These are phyloP conservation scores for Malurus alboscapulatus DNA, from an alignment of 2,113 vertebrate genomes.

Conservation along the genomic window DNA sequence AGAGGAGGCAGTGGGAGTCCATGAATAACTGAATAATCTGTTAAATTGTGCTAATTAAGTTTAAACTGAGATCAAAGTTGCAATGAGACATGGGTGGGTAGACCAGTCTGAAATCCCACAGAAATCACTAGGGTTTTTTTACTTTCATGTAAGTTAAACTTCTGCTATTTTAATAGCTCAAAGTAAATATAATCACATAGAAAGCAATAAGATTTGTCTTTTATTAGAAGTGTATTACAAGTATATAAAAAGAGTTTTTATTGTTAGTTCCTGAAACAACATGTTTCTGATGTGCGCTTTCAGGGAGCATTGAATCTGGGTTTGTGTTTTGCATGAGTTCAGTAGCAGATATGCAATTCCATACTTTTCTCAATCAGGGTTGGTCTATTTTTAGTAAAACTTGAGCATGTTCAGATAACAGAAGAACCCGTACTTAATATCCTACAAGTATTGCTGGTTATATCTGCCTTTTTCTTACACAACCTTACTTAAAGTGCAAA, in stretches of 20 bases:
- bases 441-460: neutral
- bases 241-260: neutral
- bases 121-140: neutral
- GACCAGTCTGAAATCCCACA: neutral
- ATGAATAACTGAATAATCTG: neutral
- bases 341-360: neutral
- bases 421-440: neutral
- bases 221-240: neutral
- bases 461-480: neutral
- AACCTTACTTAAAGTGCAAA: neutral
- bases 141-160: neutral
- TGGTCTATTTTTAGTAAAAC: neutral
- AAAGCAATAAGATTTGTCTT: neutral
- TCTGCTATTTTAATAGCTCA: neutral
- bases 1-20: neutral
- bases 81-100: neutral
- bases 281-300: neutral
- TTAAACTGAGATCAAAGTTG: neutral
- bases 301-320: neutral
- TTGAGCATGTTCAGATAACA: neutral
- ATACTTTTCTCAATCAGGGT: neutral
- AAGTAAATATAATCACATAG: neutral
- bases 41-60: neutral
- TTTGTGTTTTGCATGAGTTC: neutral
- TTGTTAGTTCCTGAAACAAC: neutral